A percentile compares a stretch with the other conserved stretches of the same genome.
Evolutionary conservation across 1,140 invertebrate species (phyloP).

Genomic region (Latrodectus geometricus): DNA sequence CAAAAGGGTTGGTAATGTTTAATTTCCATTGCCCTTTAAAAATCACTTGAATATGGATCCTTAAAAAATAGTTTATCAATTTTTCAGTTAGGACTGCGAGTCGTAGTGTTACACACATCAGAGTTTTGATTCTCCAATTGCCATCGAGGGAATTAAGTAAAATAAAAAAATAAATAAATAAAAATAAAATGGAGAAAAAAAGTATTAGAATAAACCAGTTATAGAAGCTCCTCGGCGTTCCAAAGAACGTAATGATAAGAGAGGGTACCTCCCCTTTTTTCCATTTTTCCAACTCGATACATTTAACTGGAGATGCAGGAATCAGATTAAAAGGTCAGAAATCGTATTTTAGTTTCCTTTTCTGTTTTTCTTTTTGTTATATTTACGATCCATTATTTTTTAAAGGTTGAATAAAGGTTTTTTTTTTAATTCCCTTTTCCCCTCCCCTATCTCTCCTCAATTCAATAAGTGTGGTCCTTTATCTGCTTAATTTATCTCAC

Average conservation of each 20-base stretch:
- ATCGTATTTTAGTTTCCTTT: conserved; percentile 57
- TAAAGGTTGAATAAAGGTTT: conserved; percentile 55
- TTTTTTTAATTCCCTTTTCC: conserved; percentile 17
- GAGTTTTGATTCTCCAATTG: conserved; percentile 55
- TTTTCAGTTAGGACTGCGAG: no score
- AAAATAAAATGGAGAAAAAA: conserved; percentile 22
- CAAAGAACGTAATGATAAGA: conserved; percentile 60
- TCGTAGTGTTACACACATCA: no score
- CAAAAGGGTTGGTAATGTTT: no score
- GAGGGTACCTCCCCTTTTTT: conserved; percentile 35
- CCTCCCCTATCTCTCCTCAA: conserved; percentile 11
- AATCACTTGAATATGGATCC: no score
- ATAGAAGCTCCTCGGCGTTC: conserved; percentile 23
- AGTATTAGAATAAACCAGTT: conserved; percentile 62
- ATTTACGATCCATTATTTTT: conserved; percentile 62
- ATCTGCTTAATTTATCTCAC: conserved; percentile 60
- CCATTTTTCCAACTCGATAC: conserved; percentile 59
- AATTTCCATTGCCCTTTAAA: no score
- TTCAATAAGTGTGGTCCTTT: conserved; percentile 62
- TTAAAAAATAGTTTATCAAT: no score
- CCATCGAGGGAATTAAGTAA: conserved; percentile 1
- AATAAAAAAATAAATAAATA: conserved; percentile 13
- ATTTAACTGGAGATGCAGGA: conserved; percentile 58
- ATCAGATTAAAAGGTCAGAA: conserved; percentile 61
- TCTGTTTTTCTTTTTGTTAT: conserved; percentile 54